Base-by-base conservation (phyloP, 2,113 vertebrate genomes). In the Anoplopoma fimbria region DNA sequence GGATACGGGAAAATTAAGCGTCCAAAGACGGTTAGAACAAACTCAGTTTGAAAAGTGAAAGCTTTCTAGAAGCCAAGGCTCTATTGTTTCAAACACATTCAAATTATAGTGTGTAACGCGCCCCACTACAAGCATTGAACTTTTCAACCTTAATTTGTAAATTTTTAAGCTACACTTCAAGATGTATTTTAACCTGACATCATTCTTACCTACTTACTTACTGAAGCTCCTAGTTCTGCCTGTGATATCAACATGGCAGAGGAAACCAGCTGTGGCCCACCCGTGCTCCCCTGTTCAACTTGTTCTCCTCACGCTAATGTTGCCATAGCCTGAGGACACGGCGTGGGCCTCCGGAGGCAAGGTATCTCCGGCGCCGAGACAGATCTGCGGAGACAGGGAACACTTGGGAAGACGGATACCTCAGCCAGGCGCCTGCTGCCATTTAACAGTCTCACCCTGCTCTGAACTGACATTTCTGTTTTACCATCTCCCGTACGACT, bases 391-490 rank as follows among this genome's bases (percentile, higher is more conserved):
- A 96, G 97, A 97, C 96, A 96, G 87, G 95, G 84, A 96, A 93
- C 96, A 96, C 96, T 96, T 93, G 96, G 95, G 84, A 95, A 94
- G 95, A 93, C 95, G 92, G 94, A 96, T 96, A 95, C 95, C 94
- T 96, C 91, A 69, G 88, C 91, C 92, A 65, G 96, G 95, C 96
- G 87, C 93, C 96, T 89, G 93, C 89, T 97, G 96, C 96, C 97
- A 96, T 97, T 97, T 97, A 96, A 93, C 95, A 93, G 94, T 89
- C 95, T 93, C 83, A 0, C 84, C 75, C 67, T 79, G 68, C 69
- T 89, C 88, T 65, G 92, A 93, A 92, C 91, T 97, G 97, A 98
- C 97, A 96, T 97, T 97, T 97, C 92, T 93, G 91, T 95, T 96
- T 94, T 83, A 78, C 89, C 88, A 85, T 92, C 90, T 89, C 95